Evolutionary conservation across 2,113 vertebrate genomes (phyloP), one percentile per base, ranked within the genome.

Genomic region (Sinocyclocheilus rhinocerous): DNA sequence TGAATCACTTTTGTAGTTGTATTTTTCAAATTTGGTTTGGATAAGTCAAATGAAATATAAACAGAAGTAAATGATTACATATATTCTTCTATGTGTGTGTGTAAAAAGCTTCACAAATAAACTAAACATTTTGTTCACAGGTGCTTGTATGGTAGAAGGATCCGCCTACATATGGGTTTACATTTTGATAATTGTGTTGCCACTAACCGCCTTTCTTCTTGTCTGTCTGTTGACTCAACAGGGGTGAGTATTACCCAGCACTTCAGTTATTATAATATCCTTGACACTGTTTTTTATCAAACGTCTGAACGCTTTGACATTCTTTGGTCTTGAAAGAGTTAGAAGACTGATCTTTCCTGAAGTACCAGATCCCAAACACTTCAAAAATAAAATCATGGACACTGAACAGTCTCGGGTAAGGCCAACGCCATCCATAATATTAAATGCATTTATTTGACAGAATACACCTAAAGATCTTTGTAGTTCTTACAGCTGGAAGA

Each of bases 281-380:
- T 78, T 13, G 63, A 39, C 20, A 20, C 42, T 10, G 29, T 70
- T 48, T 61, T 77, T 55, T 29, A 59, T n/a, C 11, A 18, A 55
- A 55, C 8, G 20, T 7, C 63, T 39, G 1, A 65, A 39, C 26
- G 48, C 16, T 83, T 78, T 85, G 48, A 48, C 18, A 45, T 78
- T 50, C n/a, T 70, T 87, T 75, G 48, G 76, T 84, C 52, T 33
- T 73, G 52, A 84, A 87, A 91, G 91, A 87, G 75, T 90, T 84
- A 89, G 84, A 86, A 87, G 73, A 76, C 29, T 70, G 52, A 22
- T 92, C 67, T 82, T 92, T 63, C 90, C 90, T 33, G 85, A 55
- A 39, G 89, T 90, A 80, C 90, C 90, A 75, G 89, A 90, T 84
- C 87, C 90, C 45, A 89, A 85, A 77, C 84, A 89, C 57, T 85